Evolutionary conservation across 1,140 invertebrate genomes (phyloP).

Genomic region (Drosophila kohkoa): DNA sequence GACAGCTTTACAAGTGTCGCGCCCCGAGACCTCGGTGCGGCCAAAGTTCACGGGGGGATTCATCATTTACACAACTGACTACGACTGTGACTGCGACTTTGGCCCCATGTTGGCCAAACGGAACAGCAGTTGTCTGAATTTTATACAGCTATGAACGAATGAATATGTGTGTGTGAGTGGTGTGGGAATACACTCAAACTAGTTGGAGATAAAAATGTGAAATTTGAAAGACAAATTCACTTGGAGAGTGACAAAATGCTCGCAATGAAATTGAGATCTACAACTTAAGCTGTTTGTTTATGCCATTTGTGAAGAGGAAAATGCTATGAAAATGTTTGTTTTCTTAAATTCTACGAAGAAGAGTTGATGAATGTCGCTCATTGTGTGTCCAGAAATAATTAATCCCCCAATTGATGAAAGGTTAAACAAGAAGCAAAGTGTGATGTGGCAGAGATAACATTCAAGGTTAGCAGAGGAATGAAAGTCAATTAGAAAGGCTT

Average conservation of each 20-base stretch:
- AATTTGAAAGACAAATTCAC: slow-evolving; percentile 24
- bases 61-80: slow-evolving; percentile 51
- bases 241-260: slow-evolving; percentile 5
- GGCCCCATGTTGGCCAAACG: slow-evolving; percentile 15
- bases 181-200: slow-evolving; percentile 20
- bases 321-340: too few species aligned
- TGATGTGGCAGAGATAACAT: not conserved
- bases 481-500: slow-evolving; percentile 21
- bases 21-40: slow-evolving; percentile 43
- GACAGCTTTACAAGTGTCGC: slow-evolving; percentile 70
- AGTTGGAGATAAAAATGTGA: slow-evolving; percentile 30
- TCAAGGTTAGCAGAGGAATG: not conserved
- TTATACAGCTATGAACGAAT: not conserved
- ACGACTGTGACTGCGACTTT: not conserved
- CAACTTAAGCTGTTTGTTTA: slow-evolving; percentile 1
- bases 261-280: slow-evolving; percentile 16
- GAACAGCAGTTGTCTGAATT: slow-evolving; percentile 37
- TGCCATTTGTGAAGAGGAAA: not conserved
- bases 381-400: not conserved
- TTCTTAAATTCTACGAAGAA: not conserved
- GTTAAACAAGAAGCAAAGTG: not conserved
- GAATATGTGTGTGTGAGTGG: slow-evolving; percentile 5
- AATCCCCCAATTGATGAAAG: not conserved
- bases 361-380: not conserved
- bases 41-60: slow-evolving; percentile 51